A percentile compares a stretch with the other conserved stretches of the same genome.
phyloP scores from a whole-genome alignment of 1,140 invertebrate species.

The Drosophila santomea region DNA sequence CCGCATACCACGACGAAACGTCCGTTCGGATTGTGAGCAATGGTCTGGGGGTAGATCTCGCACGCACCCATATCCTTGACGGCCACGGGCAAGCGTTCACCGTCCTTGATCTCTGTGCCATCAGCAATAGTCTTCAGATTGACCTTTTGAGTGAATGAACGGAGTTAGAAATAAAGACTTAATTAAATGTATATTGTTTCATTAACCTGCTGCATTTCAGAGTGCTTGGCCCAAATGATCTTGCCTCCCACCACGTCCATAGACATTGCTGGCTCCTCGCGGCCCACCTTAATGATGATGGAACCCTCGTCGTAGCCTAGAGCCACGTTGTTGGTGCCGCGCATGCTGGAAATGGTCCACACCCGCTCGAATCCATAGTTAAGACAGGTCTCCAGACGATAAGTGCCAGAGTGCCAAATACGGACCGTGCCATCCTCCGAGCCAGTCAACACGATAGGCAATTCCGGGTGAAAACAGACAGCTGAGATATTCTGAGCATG shows the following conservation, averaged over 20 bases:
- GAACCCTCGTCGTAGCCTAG: constrained; percentile 99
- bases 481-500: constrained; percentile 98
- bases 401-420: constrained; percentile 99
- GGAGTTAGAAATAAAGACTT: background rate
- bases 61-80: constrained; percentile 99
- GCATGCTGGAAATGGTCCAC: constrained; percentile 98
- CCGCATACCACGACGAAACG: constrained; percentile 99
- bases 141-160: constrained; percentile 86
- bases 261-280: constrained; percentile 99
- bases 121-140: constrained; percentile 85
- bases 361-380: constrained; percentile 99
- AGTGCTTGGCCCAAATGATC: constrained; percentile 99
- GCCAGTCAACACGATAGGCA: constrained; percentile 98
- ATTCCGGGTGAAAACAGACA: constrained; percentile 97
- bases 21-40: constrained; percentile 99
- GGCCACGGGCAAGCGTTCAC: constrained; percentile 95
- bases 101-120: constrained; percentile 92
- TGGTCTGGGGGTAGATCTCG: constrained; percentile 99
- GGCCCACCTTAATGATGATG: constrained; percentile 98
- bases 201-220: constrained; percentile 97
- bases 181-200: too few relatives aligned
- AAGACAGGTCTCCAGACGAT: constrained; percentile 97
- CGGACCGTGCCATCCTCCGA: constrained; percentile 98
- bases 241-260: constrained; percentile 99
- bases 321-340: constrained; percentile 98